A percentile compares a stretch with the other conserved stretches of the same genome.
phyloP scores from a whole-genome alignment of 2,888 invertebrate species.

The Lottia scabra region DNA sequence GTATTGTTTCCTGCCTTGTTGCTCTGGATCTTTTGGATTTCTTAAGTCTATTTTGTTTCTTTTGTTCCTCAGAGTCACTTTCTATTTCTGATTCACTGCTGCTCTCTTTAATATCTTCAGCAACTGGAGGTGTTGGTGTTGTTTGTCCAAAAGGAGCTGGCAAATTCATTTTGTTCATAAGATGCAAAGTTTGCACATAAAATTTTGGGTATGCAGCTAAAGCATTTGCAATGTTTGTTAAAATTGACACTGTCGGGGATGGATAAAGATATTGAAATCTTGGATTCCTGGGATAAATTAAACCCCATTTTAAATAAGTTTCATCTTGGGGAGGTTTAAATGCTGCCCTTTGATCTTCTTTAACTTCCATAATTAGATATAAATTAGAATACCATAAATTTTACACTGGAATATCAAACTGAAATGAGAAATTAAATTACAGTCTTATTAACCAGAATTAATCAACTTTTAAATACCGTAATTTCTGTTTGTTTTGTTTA shows the following conservation, averaged over 20 bases:
- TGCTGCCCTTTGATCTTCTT: too few relatives aligned
- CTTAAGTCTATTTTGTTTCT: slow-evolving; percentile 5
- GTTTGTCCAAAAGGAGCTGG: slow-evolving; percentile 81
- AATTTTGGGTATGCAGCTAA: slow-evolving; percentile 83
- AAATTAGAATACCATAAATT: too few relatives aligned
- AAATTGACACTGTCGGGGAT: slow-evolving; percentile 78
- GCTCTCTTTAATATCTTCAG: neutral
- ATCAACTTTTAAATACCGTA: too few relatives aligned
- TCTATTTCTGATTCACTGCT: slow-evolving; percentile 20
- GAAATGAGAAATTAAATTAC: too few relatives aligned
- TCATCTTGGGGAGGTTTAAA: neutral
- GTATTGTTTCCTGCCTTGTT: slow-evolving; percentile 12
- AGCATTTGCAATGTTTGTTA: slow-evolving; percentile 83
- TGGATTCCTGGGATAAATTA: slow-evolving; percentile 65
- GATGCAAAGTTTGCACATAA: slow-evolving; percentile 82
- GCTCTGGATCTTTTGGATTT: neutral
- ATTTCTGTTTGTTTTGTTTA: too few relatives aligned
- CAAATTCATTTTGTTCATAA: slow-evolving; percentile 95
- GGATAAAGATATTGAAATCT: slow-evolving; percentile 80
- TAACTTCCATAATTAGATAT: too few relatives aligned
- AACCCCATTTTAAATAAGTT: neutral
- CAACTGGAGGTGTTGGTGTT: slow-evolving; percentile 57
- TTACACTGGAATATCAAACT: too few relatives aligned
- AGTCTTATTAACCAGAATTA: too few relatives aligned
- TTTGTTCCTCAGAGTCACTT: slow-evolving; percentile 70